Evolutionary conservation across 2,888 invertebrate genomes (phyloP), one percentile per base, ranked within the genome.

Genomic region (Pristionchus japonicus): DNA sequence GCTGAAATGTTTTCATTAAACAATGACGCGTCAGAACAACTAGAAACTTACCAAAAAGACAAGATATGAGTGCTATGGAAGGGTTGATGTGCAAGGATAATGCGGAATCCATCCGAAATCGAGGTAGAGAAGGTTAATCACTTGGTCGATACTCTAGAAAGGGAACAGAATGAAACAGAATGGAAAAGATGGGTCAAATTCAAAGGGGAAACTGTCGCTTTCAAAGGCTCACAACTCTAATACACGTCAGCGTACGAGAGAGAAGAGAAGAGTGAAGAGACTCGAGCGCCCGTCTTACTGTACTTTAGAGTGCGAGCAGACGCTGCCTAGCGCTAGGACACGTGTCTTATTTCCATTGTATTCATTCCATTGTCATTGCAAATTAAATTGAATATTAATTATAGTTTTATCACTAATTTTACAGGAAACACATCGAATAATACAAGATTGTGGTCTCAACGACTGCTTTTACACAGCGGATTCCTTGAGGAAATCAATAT

Each of bases 201-300:
- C 47, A 70, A 70, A 67, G 47, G 86, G 40, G 47, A 67, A 37
- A 84, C 61, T 61, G 40, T 84, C 57, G 11, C 84, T 67, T 40
- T 86, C 57, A 34, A 57, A 64, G 43, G 61, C 17, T 9, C 85
- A 34, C 34, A 27, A 7, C 85, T 80, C 89, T 91, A 91, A 89
- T 87, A 89, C 89, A 91, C 91, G 91, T 91, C 91, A 91, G 90
- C 91, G 87, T 89, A 89, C 47, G 82, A 82, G 27, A 82, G 82
- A 31, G 17, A 9, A 31, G 20, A 67, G n/a, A 31, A 7, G n/a
- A 43, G 11, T 31, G 82, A 82, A 82, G 82, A 82, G 82, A 82
- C 31, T 43, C n/a, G n/a, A n/a, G n/a, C n/a, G n/a, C n/a, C n/a
- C 6, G 82, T 43, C 82, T 31, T 15, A 34, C n/a, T 23, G 31